These are phyloP conservation scores for Wasmannia auropunctata DNA, from an alignment of 1,140 invertebrate species.

Conservation along the genomic window DNA sequence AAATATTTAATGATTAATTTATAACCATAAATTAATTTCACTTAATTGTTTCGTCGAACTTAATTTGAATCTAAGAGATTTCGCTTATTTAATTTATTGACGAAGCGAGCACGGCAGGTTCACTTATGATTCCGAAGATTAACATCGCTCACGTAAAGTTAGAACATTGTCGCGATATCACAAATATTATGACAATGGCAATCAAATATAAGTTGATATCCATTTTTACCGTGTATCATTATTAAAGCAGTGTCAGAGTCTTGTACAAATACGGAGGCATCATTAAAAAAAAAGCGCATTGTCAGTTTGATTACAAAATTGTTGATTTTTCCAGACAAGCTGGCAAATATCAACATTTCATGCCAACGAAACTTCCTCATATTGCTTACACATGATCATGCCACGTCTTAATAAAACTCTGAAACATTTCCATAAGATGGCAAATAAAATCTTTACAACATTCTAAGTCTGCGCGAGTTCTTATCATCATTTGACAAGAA, in stretches of 20 bases:
- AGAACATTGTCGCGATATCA: neutral
- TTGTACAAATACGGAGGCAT: neutral
- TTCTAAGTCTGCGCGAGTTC: neutral
- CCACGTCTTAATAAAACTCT: neutral
- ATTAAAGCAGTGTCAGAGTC: neutral
- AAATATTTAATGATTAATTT: no score
- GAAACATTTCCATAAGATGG: neutral
- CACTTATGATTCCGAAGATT: neutral
- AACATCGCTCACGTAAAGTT: neutral
- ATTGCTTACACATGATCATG: constrained; percentile 22
- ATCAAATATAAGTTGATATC: neutral
- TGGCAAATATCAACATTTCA: neutral
- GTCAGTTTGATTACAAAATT: constrained; percentile 17
- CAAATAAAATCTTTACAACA: constrained; percentile 28
- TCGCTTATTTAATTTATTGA: constrained; percentile 8
- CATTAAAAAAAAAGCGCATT: neutral
- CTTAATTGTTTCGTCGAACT: neutral
- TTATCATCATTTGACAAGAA: neutral
- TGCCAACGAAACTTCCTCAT: neutral
- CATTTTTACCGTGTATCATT: neutral
- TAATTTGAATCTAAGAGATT: neutral
- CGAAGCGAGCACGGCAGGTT: neutral
- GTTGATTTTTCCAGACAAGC: neutral
- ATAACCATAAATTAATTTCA: neutral
- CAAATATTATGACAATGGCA: constrained; percentile 18